phyloP scores from a whole-genome alignment of 2,113 vertebrate species.

The Ageneiosus marmoratus region DNA sequence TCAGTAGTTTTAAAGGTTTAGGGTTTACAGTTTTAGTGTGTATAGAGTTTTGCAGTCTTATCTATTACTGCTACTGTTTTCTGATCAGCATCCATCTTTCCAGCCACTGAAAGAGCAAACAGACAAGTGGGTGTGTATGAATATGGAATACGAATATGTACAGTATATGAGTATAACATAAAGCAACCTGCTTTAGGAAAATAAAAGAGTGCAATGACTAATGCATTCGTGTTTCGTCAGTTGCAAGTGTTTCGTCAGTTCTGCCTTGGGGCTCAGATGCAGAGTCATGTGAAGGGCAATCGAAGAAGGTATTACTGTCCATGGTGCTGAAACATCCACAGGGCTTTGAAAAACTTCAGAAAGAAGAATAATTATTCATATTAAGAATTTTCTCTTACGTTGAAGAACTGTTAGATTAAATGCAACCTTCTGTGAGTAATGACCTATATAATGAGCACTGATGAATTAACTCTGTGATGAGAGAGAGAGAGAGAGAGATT shows the following conservation, averaged over 20 bases:
- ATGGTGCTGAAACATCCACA: conserved; percentile 48
- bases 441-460: conserved; percentile 26
- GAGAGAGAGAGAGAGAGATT: too few species aligned
- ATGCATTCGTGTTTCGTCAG: not conserved
- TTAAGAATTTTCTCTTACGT: conserved; percentile 4
- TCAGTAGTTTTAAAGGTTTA: not conserved
- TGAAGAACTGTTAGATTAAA: conserved; percentile 34
- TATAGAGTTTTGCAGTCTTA: not conserved
- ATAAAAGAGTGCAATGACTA: not conserved
- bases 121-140: not conserved
- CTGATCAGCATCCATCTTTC: not conserved
- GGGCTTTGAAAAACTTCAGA: not conserved
- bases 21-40: not conserved
- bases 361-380: not conserved
- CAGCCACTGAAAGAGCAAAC: not conserved
- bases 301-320: conserved; percentile 34
- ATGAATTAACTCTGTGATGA: conserved; percentile 40
- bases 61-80: not conserved
- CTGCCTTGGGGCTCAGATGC: not conserved
- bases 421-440: conserved; percentile 29
- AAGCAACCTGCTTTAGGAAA: not conserved
- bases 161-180: not conserved
- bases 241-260: not conserved
- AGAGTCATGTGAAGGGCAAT: not conserved
- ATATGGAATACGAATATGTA: not conserved